Base-by-base conservation (phyloP, 2,888 invertebrate species). In the Choreutis nemorana region DNA sequence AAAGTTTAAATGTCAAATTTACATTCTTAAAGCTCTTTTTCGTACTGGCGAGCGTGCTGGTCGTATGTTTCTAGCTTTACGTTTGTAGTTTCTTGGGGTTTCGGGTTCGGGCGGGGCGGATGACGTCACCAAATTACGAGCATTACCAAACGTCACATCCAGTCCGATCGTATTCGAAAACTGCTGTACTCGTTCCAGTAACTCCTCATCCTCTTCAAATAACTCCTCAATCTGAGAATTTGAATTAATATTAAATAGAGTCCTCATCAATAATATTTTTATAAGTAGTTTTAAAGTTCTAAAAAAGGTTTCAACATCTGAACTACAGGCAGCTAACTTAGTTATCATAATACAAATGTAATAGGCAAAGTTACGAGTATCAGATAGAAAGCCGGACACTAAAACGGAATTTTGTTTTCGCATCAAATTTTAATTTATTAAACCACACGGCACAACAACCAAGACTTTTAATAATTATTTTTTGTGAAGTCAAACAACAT, bases 31-130 rank as follows among this genome's bases (percentile, higher is more conserved):
- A n/a, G n/a, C 7, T 2, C 10, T 5, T 5, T 18, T 18, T 7
- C 12, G 23, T 6, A 23, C n/a, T 41, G 23, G 39, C 34, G 35
- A 41, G 43, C 26, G 34, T 7, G 40, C 33, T 18, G 37, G 39
- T 4, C 53, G 47, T n/a, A n/a, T n/a, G n/a, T n/a, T n/a, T n/a
- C n/a, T n/a, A n/a, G n/a, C n/a, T n/a, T n/a, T n/a, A 18, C 41
- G 44, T 28, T 50, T 42, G 7, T 51, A 36, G 12, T 55, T 48
- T 31, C 55, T 55, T 36, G 73, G 73, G 31, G 73, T 73, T 28
- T 58, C 68, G 21, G 70, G 68, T 42, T 72, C 72, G 48, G 66
- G 64, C 39, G 71, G 63, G 37, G 67, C 66, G 13, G 70, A 70
- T 2, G 56, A 14, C 22, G 73, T 72, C 39, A 75, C 70, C 12